Base-by-base conservation (phyloP, 2,888 invertebrate species). In the Coleophora flavipennella region DNA sequence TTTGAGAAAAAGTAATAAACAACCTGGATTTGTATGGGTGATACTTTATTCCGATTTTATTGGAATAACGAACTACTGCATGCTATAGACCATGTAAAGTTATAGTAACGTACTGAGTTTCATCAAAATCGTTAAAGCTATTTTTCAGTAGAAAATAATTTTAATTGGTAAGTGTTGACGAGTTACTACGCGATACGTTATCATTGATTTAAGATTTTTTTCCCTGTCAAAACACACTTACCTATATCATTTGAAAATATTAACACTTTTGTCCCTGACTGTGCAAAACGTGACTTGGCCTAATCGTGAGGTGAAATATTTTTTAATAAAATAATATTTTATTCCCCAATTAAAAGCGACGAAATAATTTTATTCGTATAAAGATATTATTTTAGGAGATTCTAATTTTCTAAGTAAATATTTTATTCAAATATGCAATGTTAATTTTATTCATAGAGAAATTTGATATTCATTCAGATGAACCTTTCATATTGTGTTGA, bases 291-390 rank as follows among this genome's bases (percentile, higher is more conserved):
- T 84, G 83, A 72, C 76, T 57, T 48, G 50, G 74, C 79, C 47
- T 84, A 75, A 80, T 59, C 51, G 49, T 62, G 59, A 66, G 63
- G 59, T 62, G 60, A 70, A 68, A 65, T 69, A 60, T 48, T 71
- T 73, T 73, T 68, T 67, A 73, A 74, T 67, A 69, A 64, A 69
- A 72, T 70, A 72, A 70, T 77, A 76, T 78, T 75, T 64, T 73
- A 74, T 77, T 67, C 62, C 62, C 58, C 69, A 71, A 76, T 79
- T 79, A 74, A 72, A 69, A 59, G 53, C 50, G 61, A 80, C 77
- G 63, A 72, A 72, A 66, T 78, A 73, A 80, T 81, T 79, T 66
- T 67, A 72, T 67, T 68, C 64, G 50, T 66, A 81, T 81, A 72
- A 70, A 83, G 81, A 76, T 83, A 78, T 84, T 72, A 76, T 71